phyloP scores from a whole-genome alignment of 1,140 invertebrate species.

The Pseudoatta argentina region DNA sequence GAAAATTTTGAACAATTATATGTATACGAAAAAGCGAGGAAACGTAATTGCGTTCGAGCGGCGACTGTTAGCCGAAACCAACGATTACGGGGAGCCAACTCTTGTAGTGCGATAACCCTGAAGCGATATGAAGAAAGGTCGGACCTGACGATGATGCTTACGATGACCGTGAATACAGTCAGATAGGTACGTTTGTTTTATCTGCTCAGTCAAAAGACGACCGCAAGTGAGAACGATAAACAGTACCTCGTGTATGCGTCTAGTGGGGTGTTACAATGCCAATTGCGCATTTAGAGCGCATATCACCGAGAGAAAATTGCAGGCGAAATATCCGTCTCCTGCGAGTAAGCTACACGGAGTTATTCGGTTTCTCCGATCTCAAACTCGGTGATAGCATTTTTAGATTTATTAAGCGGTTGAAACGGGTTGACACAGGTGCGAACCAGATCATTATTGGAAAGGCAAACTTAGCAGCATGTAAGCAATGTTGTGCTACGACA shows the following conservation, averaged over 20 bases:
- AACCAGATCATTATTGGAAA: constrained; percentile 37
- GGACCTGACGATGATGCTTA: constrained; percentile 33
- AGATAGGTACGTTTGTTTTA: constrained; percentile 36
- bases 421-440: constrained; percentile 1
- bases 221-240: constrained; percentile 28
- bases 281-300: constrained; percentile 46
- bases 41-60: constrained; percentile 16
- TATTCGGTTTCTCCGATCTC: background rate
- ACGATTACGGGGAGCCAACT: background rate
- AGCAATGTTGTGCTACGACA: background rate
- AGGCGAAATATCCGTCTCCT: background rate
- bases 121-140: constrained; percentile 73
- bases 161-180: constrained; percentile 19
- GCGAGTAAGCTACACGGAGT: background rate
- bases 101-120: constrained; percentile 75
- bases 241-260: constrained; percentile 30
- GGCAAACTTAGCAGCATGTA: background rate
- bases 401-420: constrained; percentile 33
- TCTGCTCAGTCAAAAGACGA: background rate
- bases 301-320: constrained; percentile 29
- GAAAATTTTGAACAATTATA: background rate
- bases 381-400: background rate
- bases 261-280: constrained; percentile 31
- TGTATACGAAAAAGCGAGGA: background rate
- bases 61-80: constrained; percentile 30